Base-by-base conservation (phyloP, 2,797 vertebrate species). In the Pipistrellus nathusii region DNA sequence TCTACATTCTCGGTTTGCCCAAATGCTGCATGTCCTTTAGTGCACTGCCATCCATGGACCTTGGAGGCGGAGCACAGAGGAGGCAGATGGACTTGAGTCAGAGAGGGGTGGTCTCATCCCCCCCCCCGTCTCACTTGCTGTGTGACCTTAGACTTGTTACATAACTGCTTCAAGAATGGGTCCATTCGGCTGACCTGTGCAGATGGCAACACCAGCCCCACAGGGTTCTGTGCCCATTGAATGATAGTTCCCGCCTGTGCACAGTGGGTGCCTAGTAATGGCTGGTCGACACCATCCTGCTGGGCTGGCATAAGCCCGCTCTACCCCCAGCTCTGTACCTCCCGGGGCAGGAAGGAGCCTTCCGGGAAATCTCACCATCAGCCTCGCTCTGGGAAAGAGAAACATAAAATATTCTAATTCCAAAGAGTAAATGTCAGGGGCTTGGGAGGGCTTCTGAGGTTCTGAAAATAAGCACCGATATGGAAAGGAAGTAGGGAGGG, bases 401-500 rank as follows among this genome's bases (percentile, higher is more conserved):
- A 86, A 38, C 53, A 59, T 35, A 90, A 90, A 86, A 5, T 46
- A 66, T 83, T 64, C 76, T 87, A 71, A 92, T 90, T 90, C 57
- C 10, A n/a, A 55, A 92, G 75, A 94, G 86, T 94, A 94, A 96
- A 83, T 92, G 76, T 87, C 75, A 95, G 86, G 78, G 76, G 82
- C 76, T 86, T 78, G 41, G 83, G 68, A 78, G 77, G 69, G 81
- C 72, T 87, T 35, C 15, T 2, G 57, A 80, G 75, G 59, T 62
- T 81, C 87, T 96, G 69, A 90, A 96, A 95, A 96, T 82, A 95
- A 93, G 85, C 78, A 62, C 6, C 8, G 0, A 23, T 6, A 1
- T 11, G 7, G 32, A 81, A 53, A 11, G 44, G 57, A 38, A 21
- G 15, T 8, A 11, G 35, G 35, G 23, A 1, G n/a, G 44, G 48